phyloP scores from a whole-genome alignment of 2,113 vertebrate genomes.

The Eublepharis macularius region DNA sequence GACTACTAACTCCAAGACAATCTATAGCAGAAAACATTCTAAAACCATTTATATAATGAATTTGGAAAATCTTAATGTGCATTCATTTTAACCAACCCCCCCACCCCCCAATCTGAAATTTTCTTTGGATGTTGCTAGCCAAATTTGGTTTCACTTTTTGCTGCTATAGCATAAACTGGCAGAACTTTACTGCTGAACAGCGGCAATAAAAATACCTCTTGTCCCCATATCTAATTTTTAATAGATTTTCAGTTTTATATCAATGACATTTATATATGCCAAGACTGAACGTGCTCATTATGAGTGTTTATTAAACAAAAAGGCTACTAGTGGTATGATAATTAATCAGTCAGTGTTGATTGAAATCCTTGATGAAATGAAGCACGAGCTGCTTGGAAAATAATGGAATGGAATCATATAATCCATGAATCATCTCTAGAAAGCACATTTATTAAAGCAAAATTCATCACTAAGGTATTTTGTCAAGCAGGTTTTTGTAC shows the following conservation, averaged over 20 bases:
- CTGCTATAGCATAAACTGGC: background rate
- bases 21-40: too few species aligned
- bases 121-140: too few species aligned
- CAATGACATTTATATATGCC: conserved; percentile 60
- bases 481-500: conserved; percentile 59
- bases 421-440: conserved; percentile 74
- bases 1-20: too few species aligned
- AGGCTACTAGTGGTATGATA: conserved; percentile 65
- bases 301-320: conserved; percentile 75
- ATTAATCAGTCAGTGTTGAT: conserved; percentile 76
- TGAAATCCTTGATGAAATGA: conserved; percentile 76
- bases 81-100: background rate
- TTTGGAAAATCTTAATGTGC: background rate
- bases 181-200: background rate
- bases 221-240: conserved; percentile 23
- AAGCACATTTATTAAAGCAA: conserved; percentile 73
- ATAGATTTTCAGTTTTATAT: conserved; percentile 47
- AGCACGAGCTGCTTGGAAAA: conserved; percentile 74
- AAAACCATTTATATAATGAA: background rate
- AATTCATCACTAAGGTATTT: conserved; percentile 73
- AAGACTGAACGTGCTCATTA: conserved; percentile 59
- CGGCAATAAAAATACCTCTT: conserved; percentile 6
- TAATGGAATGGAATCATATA: conserved; percentile 77
- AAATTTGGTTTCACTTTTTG: background rate
- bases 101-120: background rate